Base-by-base conservation (phyloP, 2,888 invertebrate genomes). In the Stenoptilia bipunctidactyla region DNA sequence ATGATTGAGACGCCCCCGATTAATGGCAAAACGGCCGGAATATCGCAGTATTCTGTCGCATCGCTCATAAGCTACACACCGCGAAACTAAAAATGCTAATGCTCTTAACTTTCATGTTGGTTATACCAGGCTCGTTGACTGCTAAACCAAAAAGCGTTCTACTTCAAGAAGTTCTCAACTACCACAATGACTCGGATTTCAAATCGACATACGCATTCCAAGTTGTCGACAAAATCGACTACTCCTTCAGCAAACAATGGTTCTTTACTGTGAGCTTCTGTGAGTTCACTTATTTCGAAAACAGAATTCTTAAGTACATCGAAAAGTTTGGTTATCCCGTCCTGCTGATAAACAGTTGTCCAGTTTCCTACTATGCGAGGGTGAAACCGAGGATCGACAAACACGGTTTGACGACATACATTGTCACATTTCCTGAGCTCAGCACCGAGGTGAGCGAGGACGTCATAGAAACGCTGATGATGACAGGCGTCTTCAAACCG, bases 211-310 rank as follows among this genome's bases (percentile, higher is more conserved):
- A 63, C 42, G 82, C 83, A 0, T 58, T 48, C 15, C 55, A 72
- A 51, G 73, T 79, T 0, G 82, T 80, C 25, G 48, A 63, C 2
- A 71, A 72, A 61, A 72, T 82, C 42, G 75, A 70, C 48, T 66
- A 66, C 41, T 67, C 74, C 0, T 80, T 80, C 54, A 57, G 56
- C 1, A 57, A 56, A 1, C 79, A 77, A 46, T 79, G 80, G 79
- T 82, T 66, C 44, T 82, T 75, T 44, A 83, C 83, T 0, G 54
- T 82, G 27, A 76, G 76, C 2, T 79, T 77, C 44, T 82, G 82
- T 45, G 74, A 83, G 13, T 82, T 80, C 47, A 77, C 80, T 4
- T 79, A 79, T 45, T 79, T 82, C 39, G 83, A 83, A 41, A 83
- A 79, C 47, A 66, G 72, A 47, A 72, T 83, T 25, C 52, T 83